phyloP scores from a whole-genome alignment of 2,888 invertebrate species.

The Odontocerum albicorne region DNA sequence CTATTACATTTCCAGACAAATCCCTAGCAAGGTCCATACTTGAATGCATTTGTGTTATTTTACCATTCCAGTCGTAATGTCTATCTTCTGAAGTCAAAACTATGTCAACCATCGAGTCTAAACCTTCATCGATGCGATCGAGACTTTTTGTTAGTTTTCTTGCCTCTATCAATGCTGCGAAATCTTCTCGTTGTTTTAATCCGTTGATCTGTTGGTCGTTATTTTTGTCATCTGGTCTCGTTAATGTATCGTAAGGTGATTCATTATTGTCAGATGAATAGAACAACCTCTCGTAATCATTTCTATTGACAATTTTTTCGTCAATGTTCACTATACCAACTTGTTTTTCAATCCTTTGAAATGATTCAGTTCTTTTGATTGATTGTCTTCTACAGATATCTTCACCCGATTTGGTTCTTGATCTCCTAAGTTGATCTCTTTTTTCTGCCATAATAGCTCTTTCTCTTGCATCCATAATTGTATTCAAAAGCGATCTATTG shows the following conservation, averaged over 20 bases:
- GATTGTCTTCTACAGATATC: slow-evolving; percentile 42
- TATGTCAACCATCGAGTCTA: slow-evolving; percentile 72
- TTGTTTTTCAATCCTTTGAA: slow-evolving; percentile 44
- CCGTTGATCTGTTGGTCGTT: slow-evolving; percentile 39
- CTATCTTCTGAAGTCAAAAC: slow-evolving; percentile 63
- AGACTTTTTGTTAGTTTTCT: slow-evolving; percentile 72
- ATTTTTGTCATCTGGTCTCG: slow-evolving; percentile 33
- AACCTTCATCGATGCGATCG: slow-evolving; percentile 73
- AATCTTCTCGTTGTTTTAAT: slow-evolving; percentile 43
- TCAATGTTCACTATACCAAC: slow-evolving; percentile 43
- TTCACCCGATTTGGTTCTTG: slow-evolving; percentile 47
- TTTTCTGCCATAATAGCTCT: slow-evolving; percentile 41
- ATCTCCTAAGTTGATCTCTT: slow-evolving; percentile 42
- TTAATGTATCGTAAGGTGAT: slow-evolving; percentile 41
- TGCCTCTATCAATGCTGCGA: slow-evolving; percentile 60
- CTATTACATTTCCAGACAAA: slow-evolving; percentile 15
- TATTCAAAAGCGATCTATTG: slow-evolving; percentile 61
- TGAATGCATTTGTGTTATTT: slow-evolving; percentile 39
- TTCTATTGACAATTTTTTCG: slow-evolving; percentile 43
- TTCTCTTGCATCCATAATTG: slow-evolving; percentile 57
- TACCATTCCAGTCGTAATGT: slow-evolving; percentile 50
- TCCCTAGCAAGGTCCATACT: slow-evolving; percentile 46
- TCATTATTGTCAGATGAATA: slow-evolving; percentile 55
- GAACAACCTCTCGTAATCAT: slow-evolving; percentile 63
- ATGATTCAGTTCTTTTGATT: slow-evolving; percentile 55